Percentiles rank a stretch among this genome's conserved stretches.
Conservation (phyloP, 2,113 vertebrate genomes). For the Otolemur garnettii region DNA sequence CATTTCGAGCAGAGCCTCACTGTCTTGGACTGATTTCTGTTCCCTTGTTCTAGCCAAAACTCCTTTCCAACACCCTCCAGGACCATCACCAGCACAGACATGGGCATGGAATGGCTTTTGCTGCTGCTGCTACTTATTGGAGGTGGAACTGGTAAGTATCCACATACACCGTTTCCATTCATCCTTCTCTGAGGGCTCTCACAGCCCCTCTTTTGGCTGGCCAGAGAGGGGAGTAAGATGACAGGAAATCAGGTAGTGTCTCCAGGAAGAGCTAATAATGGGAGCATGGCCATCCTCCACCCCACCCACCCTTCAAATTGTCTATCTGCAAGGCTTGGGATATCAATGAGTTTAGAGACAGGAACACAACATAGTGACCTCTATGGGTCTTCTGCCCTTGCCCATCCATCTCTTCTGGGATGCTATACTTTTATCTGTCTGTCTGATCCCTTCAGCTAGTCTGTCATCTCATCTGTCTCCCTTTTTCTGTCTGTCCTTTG, state of each 20-base stretch:
- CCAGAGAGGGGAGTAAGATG: neutral
- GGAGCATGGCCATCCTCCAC: neutral
- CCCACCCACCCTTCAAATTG: neutral
- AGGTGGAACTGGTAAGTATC: conserved; percentile 37
- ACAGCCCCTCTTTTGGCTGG: neutral
- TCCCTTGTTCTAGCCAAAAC: neutral
- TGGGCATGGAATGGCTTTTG: neutral
- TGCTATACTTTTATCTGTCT: neutral
- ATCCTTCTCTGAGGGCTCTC: neutral
- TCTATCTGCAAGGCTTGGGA: neutral
- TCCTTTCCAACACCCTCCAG: neutral
- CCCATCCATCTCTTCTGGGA: neutral
- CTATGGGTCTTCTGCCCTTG: neutral
- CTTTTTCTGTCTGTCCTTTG: neutral
- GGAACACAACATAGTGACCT: neutral
- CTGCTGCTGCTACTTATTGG: neutral
- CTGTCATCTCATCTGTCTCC: neutral
- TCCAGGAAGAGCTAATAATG: neutral
- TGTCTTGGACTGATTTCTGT: neutral
- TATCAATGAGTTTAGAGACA: neutral
- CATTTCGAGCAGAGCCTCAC: neutral
- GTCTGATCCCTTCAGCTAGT: neutral
- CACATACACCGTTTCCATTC: neutral
- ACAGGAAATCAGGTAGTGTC: neutral
- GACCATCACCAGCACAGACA: neutral